phyloP scores from a whole-genome alignment of 2,888 invertebrate genomes.

The Marronus borbonicus region DNA sequence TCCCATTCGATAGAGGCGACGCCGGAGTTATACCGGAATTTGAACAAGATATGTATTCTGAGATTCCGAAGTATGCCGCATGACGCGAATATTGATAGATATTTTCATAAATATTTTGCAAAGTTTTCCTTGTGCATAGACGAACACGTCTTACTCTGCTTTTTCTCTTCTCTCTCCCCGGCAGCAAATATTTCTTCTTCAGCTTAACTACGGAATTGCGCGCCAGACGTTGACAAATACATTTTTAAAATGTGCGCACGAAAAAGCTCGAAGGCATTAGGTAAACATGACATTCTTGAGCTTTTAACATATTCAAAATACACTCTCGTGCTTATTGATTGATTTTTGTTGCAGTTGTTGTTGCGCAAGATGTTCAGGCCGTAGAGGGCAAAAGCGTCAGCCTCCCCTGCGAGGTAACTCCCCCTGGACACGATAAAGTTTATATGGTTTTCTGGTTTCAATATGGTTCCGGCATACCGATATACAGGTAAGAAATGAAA shows the following conservation, averaged over 20 bases:
- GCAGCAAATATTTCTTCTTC: conserved; percentile 26
- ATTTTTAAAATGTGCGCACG: conserved; percentile 38
- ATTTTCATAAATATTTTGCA: neutral
- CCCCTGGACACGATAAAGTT: conserved; percentile 87
- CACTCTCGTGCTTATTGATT: conserved; percentile 43
- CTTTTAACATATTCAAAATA: conserved; percentile 46
- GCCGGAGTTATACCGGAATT: too few relatives aligned
- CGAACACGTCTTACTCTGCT: conserved; percentile 1
- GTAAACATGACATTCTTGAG: conserved; percentile 43
- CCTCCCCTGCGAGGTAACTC: conserved; percentile 89
- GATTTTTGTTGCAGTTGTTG: conserved; percentile 73
- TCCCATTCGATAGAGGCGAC: too few relatives aligned
- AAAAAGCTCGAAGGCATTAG: conserved; percentile 28
- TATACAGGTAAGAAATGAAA: conserved; percentile 82
- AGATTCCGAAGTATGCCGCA: neutral
- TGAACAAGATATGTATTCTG: neutral
- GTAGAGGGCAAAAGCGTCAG: conserved; percentile 91
- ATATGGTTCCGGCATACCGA: conserved; percentile 88
- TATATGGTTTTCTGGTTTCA: conserved; percentile 95
- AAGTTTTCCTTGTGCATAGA: conserved; percentile 1
- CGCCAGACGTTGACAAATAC: conserved; percentile 40
- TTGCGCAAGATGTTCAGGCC: conserved; percentile 87
- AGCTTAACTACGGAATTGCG: conserved; percentile 3
- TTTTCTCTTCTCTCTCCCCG: neutral
- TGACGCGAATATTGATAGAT: conserved; percentile 4